Evolutionary conservation across 2,797 vertebrate genomes (phyloP), one percentile per base, ranked within the genome.

Genomic region (Sebastes steindachneri): DNA sequence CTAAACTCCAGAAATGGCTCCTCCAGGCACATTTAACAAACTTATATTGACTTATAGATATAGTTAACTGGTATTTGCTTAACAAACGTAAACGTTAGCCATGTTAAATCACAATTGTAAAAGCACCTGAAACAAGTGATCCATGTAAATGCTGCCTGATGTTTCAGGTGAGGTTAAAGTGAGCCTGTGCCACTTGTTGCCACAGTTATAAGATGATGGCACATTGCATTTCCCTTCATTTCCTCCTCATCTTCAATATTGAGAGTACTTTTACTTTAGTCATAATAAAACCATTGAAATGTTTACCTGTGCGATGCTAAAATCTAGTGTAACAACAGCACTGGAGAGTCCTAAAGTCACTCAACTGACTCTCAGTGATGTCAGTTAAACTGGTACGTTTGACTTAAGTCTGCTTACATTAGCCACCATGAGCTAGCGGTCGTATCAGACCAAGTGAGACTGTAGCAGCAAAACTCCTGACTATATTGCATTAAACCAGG

Each of bases 401-500:
- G 51, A 21, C 67, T 17, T 15, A 25, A 2, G 12, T 55, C 1
- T 21, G 4, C 26, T 31, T 3, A 28, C 55, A 19, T 59, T 0
- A 59, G 15, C 57, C 60, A n/a, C 5, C 15, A 28, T 65, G 37
- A 65, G 63, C 64, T 12, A 33, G 28, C 3, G 26, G 64, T 19
- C 64, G 1, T 7, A 51, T 0, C 17, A 0, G 45, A 53, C 7
- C 48, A 54, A 33, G 53, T 35, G 15, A 57, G 31, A 0, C 9
- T 69, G 31, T 15, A 41, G 37, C 37, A 41, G 0, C 0, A 15
- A 41, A 35, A 23, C 33, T 17, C 33, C 9, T 29, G 41, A 41
- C 0, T 14, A n/a, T 41, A 25, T 9, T 48, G 1, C n/a, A 19
- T 57, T 25, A 17, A 55, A 0, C n/a, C 21, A 26, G 1, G 2